Percentiles rank a stretch among this genome's conserved stretches.
phyloP scores from a whole-genome alignment of 2,888 invertebrate species.

The Lasioglossum figueresi region DNA sequence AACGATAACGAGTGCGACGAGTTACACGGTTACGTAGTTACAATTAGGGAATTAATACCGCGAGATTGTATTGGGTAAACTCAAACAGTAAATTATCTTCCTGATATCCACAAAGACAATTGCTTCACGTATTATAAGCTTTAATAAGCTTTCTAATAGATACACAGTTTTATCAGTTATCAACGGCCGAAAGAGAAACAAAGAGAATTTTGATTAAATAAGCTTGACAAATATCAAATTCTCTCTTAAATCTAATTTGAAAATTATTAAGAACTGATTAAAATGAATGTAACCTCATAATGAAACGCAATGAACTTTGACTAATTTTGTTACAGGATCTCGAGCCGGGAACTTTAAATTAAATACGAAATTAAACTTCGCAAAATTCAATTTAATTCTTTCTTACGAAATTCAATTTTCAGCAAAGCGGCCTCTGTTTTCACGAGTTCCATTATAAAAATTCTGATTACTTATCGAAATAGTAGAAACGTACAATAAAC shows the following conservation, averaged over 20 bases:
- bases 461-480: not conserved
- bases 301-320: not conserved
- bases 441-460: not conserved
- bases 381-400: not conserved
- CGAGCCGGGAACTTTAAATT: not conserved
- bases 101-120: not conserved
- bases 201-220: not conserved
- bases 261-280: not conserved
- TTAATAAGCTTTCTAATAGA: no score
- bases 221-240: not conserved
- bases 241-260: not conserved
- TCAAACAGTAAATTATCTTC: not conserved
- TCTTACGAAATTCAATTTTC: not conserved
- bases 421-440: not conserved
- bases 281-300: not conserved
- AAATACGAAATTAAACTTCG: not conserved
- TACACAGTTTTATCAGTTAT: no score
- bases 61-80: not conserved
- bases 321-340: not conserved
- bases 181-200: not conserved
- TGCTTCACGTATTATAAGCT: not conserved
- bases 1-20: no score
- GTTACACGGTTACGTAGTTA: not conserved
- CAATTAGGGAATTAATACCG: not conserved
- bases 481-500: not conserved